Base-by-base conservation (phyloP, 2,888 invertebrate genomes). In the Drosophila mercatorum region DNA sequence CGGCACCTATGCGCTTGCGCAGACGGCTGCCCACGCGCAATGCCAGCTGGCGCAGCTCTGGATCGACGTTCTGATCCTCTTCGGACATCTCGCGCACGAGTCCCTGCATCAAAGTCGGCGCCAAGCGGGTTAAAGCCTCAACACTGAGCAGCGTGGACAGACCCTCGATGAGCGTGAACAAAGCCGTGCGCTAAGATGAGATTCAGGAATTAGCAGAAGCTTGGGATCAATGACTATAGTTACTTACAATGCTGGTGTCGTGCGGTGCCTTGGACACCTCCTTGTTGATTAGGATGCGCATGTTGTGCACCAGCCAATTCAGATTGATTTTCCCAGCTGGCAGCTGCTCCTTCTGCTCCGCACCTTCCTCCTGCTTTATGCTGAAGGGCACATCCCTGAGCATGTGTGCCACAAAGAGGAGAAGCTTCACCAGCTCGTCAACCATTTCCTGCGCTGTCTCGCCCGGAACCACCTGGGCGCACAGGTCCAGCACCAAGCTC, bases 161-260 rank as follows among this genome's bases (percentile, higher is more conserved):
- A 14, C 96, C 97, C 28, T 96, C 96, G 83, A 97, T 95, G 94
- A 96, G 97, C 80, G 97, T 96, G 88, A 98, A 97, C 52, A 97
- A 95, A 83, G 96, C 95, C 41, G 94, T 95, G 79, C 98, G 94
- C 97, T 97, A 92, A 38, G 53, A 10, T 36, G 5, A 14, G 5
- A 14, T 34, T 8, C 0, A 17, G 40, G 8, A 12, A 34, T 52
- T 14, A 22, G n/a, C 11, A 12, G n/a, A 17, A 34, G 0, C 0
- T 7, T 55, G 6, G 0, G 11, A 17, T 1, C 7, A 3, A 6
- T 14, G n/a, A 7, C 1, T n/a, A 1, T 5, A 11, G 5, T 7
- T 55, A 94, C 95, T 94, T 94, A 97, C 97, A 93, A 97, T 95
- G 78, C 94, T 93, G 73, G 94, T 95, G 51, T 94, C 94, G 55